These are phyloP conservation scores for Ellobius talpinus DNA, from an alignment of 2,113 vertebrate genomes.

Conservation along the genomic window DNA sequence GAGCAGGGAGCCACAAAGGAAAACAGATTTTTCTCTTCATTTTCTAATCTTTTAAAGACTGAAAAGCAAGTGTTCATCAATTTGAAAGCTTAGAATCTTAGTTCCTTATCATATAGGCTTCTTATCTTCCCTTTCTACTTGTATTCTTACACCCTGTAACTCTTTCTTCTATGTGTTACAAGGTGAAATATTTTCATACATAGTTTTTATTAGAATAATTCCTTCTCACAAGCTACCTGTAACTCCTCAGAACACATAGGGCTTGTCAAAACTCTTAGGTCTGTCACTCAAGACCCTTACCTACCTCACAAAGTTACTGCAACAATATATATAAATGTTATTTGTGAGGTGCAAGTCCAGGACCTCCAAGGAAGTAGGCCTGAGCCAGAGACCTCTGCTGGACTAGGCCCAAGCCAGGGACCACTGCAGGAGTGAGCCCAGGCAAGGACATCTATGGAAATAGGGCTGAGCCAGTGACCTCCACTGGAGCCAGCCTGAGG, in stretches of 20 bases:
- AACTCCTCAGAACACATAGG: background rate
- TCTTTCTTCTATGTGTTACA: background rate
- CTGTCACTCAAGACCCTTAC: background rate
- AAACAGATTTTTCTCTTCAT: constrained; percentile 22
- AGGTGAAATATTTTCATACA: background rate
- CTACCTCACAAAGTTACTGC: background rate
- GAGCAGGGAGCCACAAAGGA: background rate
- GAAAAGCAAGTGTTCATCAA: background rate
- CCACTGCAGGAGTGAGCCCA: too few relatives aligned
- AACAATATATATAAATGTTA: background rate
- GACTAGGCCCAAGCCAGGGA: too few relatives aligned
- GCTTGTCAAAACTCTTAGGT: background rate
- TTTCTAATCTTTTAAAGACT: constrained; percentile 23
- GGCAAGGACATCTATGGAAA: too few relatives aligned
- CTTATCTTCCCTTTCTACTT: background rate
- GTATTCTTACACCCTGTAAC: background rate
- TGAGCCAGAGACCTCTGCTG: too few relatives aligned
- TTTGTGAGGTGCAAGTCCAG: background rate
- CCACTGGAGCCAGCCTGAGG: too few relatives aligned
- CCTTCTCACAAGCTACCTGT: background rate
- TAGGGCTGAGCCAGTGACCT: too few relatives aligned
- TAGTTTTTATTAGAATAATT: background rate
- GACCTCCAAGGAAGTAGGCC: too few relatives aligned
- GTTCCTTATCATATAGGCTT: background rate
- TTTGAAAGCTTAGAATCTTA: background rate